Evolutionary conservation across 1,140 invertebrate species (phyloP), one percentile per base, ranked within the genome.

Genomic region (Temnothorax longispinosus): DNA sequence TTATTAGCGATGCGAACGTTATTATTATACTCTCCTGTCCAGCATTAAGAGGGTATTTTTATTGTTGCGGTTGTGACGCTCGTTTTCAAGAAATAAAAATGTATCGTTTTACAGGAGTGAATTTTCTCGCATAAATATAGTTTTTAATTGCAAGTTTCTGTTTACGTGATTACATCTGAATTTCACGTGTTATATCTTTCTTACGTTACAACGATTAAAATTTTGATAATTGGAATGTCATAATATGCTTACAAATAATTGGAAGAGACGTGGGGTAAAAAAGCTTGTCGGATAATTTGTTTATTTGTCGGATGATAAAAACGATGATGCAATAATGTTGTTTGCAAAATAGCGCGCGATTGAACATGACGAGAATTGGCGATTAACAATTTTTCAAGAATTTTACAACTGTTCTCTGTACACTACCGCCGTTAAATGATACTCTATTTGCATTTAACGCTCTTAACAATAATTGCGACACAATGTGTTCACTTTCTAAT

Each of bases 381-480:
- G 78, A 81, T 81, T 56, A 81, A 81, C 80, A 74, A 84, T 75
- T 84, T 84, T 84, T 84, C 69, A 84, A 75, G 56, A 84, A 84
- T 74, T 74, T 75, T 84, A 84, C 80, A 84, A 56, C 80, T 75
- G 69, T 60, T 84, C 50, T 74, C 54, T 60, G 69, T 41, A 84
- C 27, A 84, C 56, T 74, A 60, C 69, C 18, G 54, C 54, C 71
- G 69, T 84, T 84, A 84, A 84, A 75, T 60, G 80, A 84, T 84
- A 84, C 80, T 84, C 80, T 75, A 84, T 84, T 84, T 84, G 80
- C 80, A 84, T 84, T 84, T 84, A 84, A 84, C 80, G 54, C 80
- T 84, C 80, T 84, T 84, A 84, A 84, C 80, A 84, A 84, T 84
- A 84, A 84, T 84, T 84, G 80, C 80, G 56, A 84, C 80, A 84